Evolutionary conservation across 2,113 vertebrate species (phyloP).

Genomic region (Podarcis muralis): DNA sequence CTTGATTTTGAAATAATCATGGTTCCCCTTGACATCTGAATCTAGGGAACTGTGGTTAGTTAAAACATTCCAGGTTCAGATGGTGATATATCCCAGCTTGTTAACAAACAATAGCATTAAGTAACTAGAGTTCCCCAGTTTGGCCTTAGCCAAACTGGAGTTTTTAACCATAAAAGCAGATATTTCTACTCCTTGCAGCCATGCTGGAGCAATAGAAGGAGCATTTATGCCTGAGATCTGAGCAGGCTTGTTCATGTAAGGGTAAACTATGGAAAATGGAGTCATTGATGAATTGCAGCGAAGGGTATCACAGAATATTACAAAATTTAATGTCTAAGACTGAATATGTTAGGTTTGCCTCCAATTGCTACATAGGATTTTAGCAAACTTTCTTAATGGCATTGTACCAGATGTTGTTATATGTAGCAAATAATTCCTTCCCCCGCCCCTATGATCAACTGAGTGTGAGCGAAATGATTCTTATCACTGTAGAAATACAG

Average conservation of each 20-base stretch:
- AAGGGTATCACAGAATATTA: background rate
- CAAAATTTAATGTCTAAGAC: background rate
- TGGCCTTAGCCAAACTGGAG: background rate
- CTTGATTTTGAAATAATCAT: background rate
- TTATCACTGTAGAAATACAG: background rate
- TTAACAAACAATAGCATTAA: background rate
- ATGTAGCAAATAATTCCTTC: background rate
- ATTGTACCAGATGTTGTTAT: background rate
- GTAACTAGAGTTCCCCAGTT: background rate
- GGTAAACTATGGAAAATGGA: background rate
- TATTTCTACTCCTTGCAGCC: background rate
- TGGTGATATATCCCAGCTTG: background rate
- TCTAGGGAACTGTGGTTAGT: background rate
- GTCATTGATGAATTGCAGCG: background rate
- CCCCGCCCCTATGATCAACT: background rate
- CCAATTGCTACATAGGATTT: background rate
- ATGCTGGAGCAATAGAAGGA: background rate
- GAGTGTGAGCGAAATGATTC: background rate
- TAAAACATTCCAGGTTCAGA: background rate
- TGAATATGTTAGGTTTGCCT: background rate
- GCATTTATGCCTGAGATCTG: background rate
- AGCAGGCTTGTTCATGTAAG: background rate
- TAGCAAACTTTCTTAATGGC: background rate
- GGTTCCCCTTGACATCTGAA: background rate
- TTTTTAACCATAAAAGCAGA: background rate